A percentile compares a stretch with the other conserved stretches of the same genome.
Evolutionary conservation across 2,797 vertebrate genomes (phyloP).

Genomic region (Crossoptilon crossoptilon): DNA sequence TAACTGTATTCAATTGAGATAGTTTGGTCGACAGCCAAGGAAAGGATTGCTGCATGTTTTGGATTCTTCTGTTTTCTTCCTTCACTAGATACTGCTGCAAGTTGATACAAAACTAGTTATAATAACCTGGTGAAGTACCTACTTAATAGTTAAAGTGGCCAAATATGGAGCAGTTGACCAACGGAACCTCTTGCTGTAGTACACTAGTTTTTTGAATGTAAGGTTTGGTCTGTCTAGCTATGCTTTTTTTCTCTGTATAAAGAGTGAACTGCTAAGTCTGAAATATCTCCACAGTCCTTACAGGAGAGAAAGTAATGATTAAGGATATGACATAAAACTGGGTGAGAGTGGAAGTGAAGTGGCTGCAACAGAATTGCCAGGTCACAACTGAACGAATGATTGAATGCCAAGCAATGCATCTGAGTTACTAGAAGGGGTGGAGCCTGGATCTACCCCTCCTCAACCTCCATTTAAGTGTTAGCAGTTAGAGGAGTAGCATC

Average conservation of each 20-base stretch:
- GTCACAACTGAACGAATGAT: no score
- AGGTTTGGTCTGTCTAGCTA: not conserved
- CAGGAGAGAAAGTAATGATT: not conserved
- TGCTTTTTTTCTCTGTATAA: not conserved
- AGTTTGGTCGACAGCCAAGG: not conserved
- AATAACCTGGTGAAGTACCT: not conserved
- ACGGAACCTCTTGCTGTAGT: not conserved
- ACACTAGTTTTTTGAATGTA: not conserved
- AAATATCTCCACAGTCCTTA: not conserved
- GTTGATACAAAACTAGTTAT: not conserved
- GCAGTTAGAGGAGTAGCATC: no score
- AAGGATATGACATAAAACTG: not conserved
- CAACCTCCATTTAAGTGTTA: no score
- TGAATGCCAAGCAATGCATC: no score
- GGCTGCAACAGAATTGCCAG: no score
- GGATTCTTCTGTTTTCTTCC: not conserved
- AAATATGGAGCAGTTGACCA: not conserved
- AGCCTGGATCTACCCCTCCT: no score
- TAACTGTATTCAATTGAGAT: not conserved
- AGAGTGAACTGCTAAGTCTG: not conserved
- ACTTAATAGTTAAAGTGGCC: not conserved
- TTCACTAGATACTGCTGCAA: not conserved
- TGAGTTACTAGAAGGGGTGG: no score
- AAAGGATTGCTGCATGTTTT: not conserved
- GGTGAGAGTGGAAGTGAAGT: rapidly evolving